Evolutionary conservation across 2,888 invertebrate species (phyloP).

Genomic region (Caenorhabditis imperialis): DNA sequence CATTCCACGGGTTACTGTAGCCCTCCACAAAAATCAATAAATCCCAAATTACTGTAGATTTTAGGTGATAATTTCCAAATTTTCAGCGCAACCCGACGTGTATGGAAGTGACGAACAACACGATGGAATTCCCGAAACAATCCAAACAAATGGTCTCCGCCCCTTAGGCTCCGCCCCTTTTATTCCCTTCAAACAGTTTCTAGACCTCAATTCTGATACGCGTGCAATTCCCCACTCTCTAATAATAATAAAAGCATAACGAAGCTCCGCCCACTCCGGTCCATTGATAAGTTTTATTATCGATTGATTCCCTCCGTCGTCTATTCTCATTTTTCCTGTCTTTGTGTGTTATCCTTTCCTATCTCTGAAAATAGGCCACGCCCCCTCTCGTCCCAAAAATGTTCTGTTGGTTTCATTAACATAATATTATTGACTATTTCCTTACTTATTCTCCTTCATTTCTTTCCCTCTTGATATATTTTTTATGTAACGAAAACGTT

Average conservation of each 20-base stretch:
- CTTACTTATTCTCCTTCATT: neutral
- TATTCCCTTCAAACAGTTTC: neutral
- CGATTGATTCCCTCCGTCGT: neutral
- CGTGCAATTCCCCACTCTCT: conserved; percentile 28
- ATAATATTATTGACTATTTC: too few species aligned
- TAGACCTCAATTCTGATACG: conserved; percentile 30
- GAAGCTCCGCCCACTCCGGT: neutral
- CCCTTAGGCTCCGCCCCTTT: conserved; percentile 1
- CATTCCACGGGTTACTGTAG: too few species aligned
- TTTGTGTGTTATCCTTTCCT: conserved; percentile 37
- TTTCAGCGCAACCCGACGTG: conserved; percentile 47
- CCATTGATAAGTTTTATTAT: conserved; percentile 43
- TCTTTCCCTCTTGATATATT: neutral
- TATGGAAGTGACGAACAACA: conserved; percentile 20
- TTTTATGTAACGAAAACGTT: neutral
- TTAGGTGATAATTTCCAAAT: too few species aligned
- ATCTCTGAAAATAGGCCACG: neutral
- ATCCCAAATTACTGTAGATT: too few species aligned
- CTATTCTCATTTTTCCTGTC: conserved; percentile 22
- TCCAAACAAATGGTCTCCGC: conserved; percentile 27
- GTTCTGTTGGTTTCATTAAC: too few species aligned
- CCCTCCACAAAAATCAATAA: too few species aligned
- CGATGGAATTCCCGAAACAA: conserved; percentile 6
- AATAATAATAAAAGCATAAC: neutral
- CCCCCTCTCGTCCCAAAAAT: too few species aligned